Evolutionary conservation across 64 coral and sea anemone genomes (phyloP).

Genomic region (Porites lutea): DNA sequence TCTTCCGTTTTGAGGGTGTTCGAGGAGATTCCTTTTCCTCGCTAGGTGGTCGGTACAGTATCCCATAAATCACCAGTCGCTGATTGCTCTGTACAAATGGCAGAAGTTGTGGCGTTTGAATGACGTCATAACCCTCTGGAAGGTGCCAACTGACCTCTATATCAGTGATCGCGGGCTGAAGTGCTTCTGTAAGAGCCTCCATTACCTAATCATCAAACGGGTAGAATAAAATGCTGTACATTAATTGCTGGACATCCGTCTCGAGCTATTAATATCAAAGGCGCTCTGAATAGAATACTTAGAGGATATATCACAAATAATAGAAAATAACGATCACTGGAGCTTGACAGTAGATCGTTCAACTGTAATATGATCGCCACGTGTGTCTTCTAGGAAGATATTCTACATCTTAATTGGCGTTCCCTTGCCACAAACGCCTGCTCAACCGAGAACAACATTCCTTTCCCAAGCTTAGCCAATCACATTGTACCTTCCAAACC

Average conservation of each 20-base stretch:
- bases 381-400: too few species aligned
- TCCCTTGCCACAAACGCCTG: too few species aligned
- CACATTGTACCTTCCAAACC: too few species aligned
- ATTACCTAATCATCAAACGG: constrained; percentile 56
- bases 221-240: background rate
- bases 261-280: too few species aligned
- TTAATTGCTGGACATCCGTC: background rate
- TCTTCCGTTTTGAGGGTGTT: constrained; percentile 56
- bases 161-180: constrained; percentile 88
- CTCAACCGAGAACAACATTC: too few species aligned
- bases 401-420: too few species aligned
- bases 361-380: too few species aligned
- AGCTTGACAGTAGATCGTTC: too few species aligned
- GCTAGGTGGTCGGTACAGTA: constrained; percentile 66
- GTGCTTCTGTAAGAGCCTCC: constrained; percentile 70
- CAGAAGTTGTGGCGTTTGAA: constrained; percentile 74
- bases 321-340: too few species aligned
- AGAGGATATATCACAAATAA: too few species aligned
- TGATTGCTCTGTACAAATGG: constrained; percentile 66
- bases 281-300: too few species aligned
- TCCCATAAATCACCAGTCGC: constrained; percentile 77
- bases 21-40: constrained; percentile 84
- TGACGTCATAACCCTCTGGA: constrained; percentile 88
- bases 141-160: constrained; percentile 93
- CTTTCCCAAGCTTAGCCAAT: too few species aligned